Evolutionary conservation across 2,113 vertebrate species (phyloP).

Genomic region (Solea solea): DNA sequence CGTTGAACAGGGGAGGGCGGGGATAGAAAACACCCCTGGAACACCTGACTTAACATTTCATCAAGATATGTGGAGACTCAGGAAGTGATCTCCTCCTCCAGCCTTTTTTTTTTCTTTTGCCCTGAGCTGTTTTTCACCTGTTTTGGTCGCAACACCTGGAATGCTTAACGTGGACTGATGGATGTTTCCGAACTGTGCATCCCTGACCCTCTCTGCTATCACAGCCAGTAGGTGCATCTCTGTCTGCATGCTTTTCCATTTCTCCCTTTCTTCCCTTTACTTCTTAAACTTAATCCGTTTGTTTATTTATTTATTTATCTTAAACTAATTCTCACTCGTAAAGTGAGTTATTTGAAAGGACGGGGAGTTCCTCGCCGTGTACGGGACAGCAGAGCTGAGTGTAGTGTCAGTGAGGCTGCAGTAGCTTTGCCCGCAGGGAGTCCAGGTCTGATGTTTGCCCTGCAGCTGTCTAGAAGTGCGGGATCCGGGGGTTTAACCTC

Average conservation of each 20-base stretch:
- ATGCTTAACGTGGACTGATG: constrained; percentile 92
- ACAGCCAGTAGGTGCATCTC: constrained; percentile 90
- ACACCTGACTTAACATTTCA: constrained; percentile 60
- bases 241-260: constrained; percentile 3
- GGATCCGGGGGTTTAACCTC: constrained; percentile 52
- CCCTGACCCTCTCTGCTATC: constrained; percentile 91
- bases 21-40: constrained; percentile 54
- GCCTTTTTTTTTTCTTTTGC: constrained; percentile 5
- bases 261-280: neutral
- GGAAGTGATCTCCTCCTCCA: constrained; percentile 68
- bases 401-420: constrained; percentile 24
- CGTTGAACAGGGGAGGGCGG: constrained; percentile 45
- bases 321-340: neutral
- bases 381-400: constrained; percentile 49
- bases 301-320: neutral
- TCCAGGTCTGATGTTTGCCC: constrained; percentile 30
- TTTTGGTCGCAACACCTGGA: constrained; percentile 77
- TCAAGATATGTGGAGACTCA: constrained; percentile 67
- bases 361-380: neutral
- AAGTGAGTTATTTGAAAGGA: constrained; percentile 6
- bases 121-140: constrained; percentile 50
- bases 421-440: constrained; percentile 39
- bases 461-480: constrained; percentile 47
- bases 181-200: constrained; percentile 94
- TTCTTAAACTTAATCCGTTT: neutral